Conservation (phyloP, 2,797 vertebrate genomes). For the Sebastes iracundus region DNA sequence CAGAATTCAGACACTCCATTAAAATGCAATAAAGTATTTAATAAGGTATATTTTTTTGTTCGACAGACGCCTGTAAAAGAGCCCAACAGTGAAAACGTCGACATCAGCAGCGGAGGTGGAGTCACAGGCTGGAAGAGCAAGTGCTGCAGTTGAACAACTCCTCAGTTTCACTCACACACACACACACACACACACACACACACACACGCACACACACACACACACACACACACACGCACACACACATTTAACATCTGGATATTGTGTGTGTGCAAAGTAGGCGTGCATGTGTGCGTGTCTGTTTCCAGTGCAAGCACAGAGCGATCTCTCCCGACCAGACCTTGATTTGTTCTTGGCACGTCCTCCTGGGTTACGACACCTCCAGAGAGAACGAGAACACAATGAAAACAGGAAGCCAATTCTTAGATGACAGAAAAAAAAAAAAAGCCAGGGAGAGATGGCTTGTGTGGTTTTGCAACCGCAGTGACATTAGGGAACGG, state of each 20-base stretch:
- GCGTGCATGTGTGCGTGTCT: constrained; percentile 24
- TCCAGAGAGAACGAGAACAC: constrained; percentile 65
- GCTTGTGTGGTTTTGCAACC: constrained; percentile 78
- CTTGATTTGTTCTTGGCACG: constrained; percentile 75
- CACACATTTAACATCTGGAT: constrained; percentile 68
- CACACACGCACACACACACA: neutral
- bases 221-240: constrained; percentile 8
- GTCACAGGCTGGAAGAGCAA: constrained; percentile 99
- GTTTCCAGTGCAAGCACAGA: constrained; percentile 62
- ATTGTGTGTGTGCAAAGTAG: constrained; percentile 44
- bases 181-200: constrained; percentile 13
- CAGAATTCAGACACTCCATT: neutral
- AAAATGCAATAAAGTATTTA: neutral
- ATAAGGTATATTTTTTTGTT: neutral
- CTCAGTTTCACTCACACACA: constrained; percentile 56
- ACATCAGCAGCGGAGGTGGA: constrained; percentile 95
- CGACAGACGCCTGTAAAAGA: constrained; percentile 98
- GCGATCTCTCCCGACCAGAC: constrained; percentile 62
- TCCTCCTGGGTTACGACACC: constrained; percentile 72
- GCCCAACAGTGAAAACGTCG: constrained; percentile 99
- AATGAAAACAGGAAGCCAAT: constrained; percentile 86
- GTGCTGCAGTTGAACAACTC: constrained; percentile 92
- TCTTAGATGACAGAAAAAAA: constrained; percentile 77
- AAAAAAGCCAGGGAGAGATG: constrained; percentile 51
- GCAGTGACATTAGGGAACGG: constrained; percentile 77